Evolutionary conservation across 2,888 invertebrate genomes (phyloP), one percentile per base, ranked within the genome.

Genomic region (Gasteruption jaculator): DNA sequence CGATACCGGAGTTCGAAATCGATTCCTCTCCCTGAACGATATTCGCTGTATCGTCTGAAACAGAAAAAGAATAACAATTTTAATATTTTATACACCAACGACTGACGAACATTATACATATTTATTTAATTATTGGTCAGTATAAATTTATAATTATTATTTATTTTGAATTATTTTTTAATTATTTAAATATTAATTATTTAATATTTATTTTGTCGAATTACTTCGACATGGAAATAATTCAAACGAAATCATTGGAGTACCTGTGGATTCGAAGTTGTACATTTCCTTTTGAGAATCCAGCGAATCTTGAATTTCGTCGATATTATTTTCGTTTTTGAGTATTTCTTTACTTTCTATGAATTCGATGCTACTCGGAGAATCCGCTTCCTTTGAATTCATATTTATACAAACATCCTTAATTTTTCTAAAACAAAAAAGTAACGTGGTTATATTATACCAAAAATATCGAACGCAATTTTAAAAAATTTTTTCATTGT

Each of bases 1-100:
- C 77, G 65, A 76, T 73, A 53, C 45, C 72, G 65, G 63, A 68
- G 61, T 33, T 46, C 5, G 51, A 45, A 19, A 54, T 46, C 11
- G 51, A 43, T 39, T 58, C 57, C 30, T 58, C 55, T 6, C 48
- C 43, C 40, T 54, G 52, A 35, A 54, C 46, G 29, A 54, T 52
- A 34, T 48, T 54, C 16, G 53, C 41, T 40, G 33, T 46, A 22
- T 49, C 48, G 38, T 54, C 60, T 60, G 39, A 18, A n/a, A n/a
- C n/a, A n/a, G n/a, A n/a, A n/a, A n/a, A n/a, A n/a, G n/a, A n/a
- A n/a, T n/a, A n/a, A n/a, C n/a, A n/a, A n/a, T n/a, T n/a, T n/a
- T n/a, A n/a, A n/a, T n/a, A n/a, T n/a, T n/a, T n/a, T n/a, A n/a
- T n/a, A n/a, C n/a, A n/a, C n/a, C n/a, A n/a, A n/a, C n/a, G n/a